Conservation (phyloP, 2,888 invertebrate genomes). For the Ischnura elegans region DNA sequence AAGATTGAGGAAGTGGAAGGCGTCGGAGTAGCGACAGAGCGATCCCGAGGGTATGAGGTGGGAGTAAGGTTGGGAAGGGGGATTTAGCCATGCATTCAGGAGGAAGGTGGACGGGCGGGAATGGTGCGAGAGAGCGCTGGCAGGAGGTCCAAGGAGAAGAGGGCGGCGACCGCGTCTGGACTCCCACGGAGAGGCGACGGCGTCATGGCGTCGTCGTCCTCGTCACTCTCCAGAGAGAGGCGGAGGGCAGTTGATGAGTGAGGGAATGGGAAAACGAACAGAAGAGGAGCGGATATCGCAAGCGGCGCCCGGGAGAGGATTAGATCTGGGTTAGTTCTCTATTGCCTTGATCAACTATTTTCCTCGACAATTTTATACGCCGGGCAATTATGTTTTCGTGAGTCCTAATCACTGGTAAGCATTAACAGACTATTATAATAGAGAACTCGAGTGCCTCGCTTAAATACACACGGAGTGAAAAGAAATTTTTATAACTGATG, state of each 20-base stretch:
- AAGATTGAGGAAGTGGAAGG: slow-evolving; percentile 49
- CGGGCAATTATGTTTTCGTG: neutral
- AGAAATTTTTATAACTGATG: too few relatives aligned
- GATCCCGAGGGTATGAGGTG: neutral
- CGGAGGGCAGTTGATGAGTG: slow-evolving; percentile 56
- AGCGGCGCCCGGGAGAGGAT: slow-evolving; percentile 54
- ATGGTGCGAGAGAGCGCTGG: neutral
- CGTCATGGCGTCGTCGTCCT: slow-evolving; percentile 71
- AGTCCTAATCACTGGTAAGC: slow-evolving; percentile 78
- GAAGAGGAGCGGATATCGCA: slow-evolving; percentile 10
- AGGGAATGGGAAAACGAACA: neutral
- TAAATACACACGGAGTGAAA: too few relatives aligned
- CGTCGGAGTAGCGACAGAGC: neutral
- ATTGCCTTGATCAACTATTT: slow-evolving; percentile 26
- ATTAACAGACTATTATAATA: too few relatives aligned
- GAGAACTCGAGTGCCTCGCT: too few relatives aligned
- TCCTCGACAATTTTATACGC: neutral
- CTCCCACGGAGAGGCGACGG: slow-evolving; percentile 73
- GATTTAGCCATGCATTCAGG: neutral
- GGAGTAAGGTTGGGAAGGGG: neutral
- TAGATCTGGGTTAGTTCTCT: slow-evolving; percentile 73
- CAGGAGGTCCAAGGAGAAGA: neutral
- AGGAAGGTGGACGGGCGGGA: neutral
- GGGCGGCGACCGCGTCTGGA: slow-evolving; percentile 73
- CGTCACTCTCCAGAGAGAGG: slow-evolving; percentile 69